Evolutionary conservation across 2,888 invertebrate genomes (phyloP), one percentile per base, ranked within the genome.

Genomic region (Chydorus sphaericus): DNA sequence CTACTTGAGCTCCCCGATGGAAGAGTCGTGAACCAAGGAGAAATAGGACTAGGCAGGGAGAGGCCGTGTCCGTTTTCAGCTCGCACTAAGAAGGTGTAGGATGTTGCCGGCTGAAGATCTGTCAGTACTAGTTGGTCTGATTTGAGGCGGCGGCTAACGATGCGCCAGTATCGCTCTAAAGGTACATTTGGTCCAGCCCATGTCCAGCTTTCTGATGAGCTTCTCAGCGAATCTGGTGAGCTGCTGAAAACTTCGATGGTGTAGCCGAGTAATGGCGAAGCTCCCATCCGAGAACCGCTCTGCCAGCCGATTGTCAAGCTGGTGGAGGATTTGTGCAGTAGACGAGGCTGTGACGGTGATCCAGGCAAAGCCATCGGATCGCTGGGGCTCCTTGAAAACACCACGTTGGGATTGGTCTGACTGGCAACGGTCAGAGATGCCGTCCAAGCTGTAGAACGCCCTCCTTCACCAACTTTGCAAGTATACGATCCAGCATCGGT

Each of bases 381-480:
- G 20, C 54, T 57, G 16, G 60, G 56, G 23, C 58, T 60, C 63
- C 85, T 77, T 69, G 81, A 84, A 69, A 85, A 85, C 66, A 84
- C 82, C 56, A 83, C 82, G 67, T 84, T 85, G 0, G 85, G 85
- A 72, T 85, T 85, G 56, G 80, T 84, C 1, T 85, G 84, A 59
- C 79, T 78, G 64, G 85, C 86, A 16, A 86, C 77, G 48, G 79
- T 72, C 28, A 86, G 72, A 59, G 79, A 77, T 0, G 89, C 89
- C 62, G 82, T 83, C 89, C 89, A 90, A 0, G 86, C 84, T 54
- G 90, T 86, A 72, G 90, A 88, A 10, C 92, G 92, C 64, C 85
- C 85, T 57, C 82, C 81, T 49, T 88, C 89, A 14, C 85, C 85
- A 3, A 85, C 85, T 23, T 85, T 83, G 66, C 88, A 88, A 1